Evolutionary conservation across 2,113 vertebrate genomes (phyloP).

Genomic region (Orycteropus afer): DNA sequence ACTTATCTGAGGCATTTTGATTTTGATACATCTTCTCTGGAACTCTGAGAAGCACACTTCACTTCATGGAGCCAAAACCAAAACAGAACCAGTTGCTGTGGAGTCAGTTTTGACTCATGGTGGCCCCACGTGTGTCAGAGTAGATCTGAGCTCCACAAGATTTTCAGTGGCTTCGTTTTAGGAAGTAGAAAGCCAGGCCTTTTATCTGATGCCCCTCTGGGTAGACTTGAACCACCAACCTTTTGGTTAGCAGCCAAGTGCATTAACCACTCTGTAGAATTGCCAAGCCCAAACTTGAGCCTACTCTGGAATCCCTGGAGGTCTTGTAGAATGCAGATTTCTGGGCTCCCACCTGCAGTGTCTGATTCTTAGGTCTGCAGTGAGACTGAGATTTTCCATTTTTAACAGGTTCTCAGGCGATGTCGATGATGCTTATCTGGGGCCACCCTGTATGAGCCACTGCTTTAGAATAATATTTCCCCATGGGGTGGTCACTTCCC

Average conservation of each 20-base stretch:
- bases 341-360: not conserved
- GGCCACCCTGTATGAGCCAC: not conserved
- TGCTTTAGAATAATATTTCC: not conserved
- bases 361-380: not conserved
- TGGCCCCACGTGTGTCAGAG: not conserved
- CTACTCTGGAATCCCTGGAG: not conserved
- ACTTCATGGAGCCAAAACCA: not conserved
- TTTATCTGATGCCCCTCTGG: no score
- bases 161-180: no score
- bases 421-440: not conserved
- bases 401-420: not conserved
- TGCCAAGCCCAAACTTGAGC: not conserved
- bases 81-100: not conserved
- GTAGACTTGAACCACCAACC: no score
- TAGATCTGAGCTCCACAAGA: not conserved
- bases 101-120: not conserved
- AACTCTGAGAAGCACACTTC: not conserved
- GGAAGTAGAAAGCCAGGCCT: no score
- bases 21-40: not conserved
- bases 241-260: no score
- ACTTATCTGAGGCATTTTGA: not conserved
- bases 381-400: not conserved
- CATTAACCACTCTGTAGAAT: not conserved
- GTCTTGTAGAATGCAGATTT: not conserved
- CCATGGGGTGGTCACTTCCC: not conserved